These are phyloP conservation scores for Pyrocephalus nanus DNA, from an alignment of 2,797 vertebrate species.

Conservation along the genomic window DNA sequence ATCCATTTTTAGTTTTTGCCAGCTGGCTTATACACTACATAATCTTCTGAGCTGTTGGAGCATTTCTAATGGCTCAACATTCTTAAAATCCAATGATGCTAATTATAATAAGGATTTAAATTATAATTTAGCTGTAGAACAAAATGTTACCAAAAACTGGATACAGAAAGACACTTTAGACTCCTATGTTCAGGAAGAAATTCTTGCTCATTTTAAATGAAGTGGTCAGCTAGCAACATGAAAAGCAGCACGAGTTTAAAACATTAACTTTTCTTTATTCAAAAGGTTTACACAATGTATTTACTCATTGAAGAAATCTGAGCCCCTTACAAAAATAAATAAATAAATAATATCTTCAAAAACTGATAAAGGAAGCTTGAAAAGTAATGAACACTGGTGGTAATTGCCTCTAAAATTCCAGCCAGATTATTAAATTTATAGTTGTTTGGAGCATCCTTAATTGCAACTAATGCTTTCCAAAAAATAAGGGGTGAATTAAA, in stretches of 20 bases:
- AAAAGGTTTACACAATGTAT: neutral
- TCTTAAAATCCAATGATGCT: neutral
- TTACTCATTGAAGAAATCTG: neutral
- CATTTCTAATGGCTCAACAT: conserved; percentile 17
- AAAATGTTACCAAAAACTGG: neutral
- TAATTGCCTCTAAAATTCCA: neutral
- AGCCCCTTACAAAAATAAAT: neutral
- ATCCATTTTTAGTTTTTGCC: neutral
- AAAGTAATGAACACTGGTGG: neutral
- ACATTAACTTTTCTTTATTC: neutral
- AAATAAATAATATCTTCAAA: neutral
- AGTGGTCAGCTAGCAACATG: neutral
- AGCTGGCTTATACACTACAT: neutral
- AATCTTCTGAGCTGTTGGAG: conserved; percentile 20
- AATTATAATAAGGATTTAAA: neutral
- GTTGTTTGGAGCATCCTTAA: neutral
- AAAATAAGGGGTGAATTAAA: neutral
- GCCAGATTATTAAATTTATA: neutral
- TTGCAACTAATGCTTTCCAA: neutral
- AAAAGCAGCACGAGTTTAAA: neutral
- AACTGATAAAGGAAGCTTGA: neutral
- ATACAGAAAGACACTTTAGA: neutral
- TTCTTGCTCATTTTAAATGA: neutral
- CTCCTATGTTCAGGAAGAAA: neutral
- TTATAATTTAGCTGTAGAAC: neutral